phyloP scores from a whole-genome alignment of 2,888 invertebrate genomes.

The Sclerodermus sp. region DNA sequence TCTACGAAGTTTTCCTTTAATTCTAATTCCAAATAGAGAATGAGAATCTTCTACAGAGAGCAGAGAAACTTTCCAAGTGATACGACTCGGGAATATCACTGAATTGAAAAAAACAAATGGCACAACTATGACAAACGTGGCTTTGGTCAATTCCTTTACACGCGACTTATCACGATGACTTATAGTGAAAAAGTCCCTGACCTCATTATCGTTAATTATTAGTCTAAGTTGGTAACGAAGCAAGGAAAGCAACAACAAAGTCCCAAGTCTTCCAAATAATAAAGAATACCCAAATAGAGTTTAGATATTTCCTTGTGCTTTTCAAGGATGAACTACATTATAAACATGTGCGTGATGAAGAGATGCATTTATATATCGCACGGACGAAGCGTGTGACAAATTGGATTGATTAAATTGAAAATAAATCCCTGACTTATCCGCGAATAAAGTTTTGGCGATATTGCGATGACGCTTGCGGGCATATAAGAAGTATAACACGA shows the following conservation, averaged over 20 bases:
- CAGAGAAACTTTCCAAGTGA: too few relatives aligned
- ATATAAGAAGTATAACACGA: constrained; percentile 38
- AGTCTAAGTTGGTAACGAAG: constrained; percentile 31
- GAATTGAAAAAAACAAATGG: too few relatives aligned
- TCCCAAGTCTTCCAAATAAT: constrained; percentile 51
- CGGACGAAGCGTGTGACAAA: too few relatives aligned
- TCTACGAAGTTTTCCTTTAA: too few relatives aligned
- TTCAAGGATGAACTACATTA: constrained; percentile 12
- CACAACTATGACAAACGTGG: constrained; percentile 22
- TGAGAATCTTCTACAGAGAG: too few relatives aligned
- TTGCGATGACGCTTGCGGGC: constrained; percentile 34
- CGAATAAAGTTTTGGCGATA: constrained; percentile 11
- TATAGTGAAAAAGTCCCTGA: constrained; percentile 12
- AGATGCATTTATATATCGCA: constrained; percentile 8
- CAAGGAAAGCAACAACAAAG: constrained; percentile 43
- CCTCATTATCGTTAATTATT: constrained; percentile 36
- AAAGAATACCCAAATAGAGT: constrained; percentile 23
- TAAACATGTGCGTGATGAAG: constrained; percentile 20
- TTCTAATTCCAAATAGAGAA: too few relatives aligned
- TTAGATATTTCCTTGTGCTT: constrained; percentile 13
- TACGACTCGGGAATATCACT: too few relatives aligned
- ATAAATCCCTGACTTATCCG: too few relatives aligned
- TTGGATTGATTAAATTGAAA: too few relatives aligned
- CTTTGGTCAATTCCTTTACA: constrained; percentile 32
- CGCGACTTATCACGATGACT: constrained; percentile 23